These are phyloP conservation scores for Macropis europaea DNA, from an alignment of 2,888 invertebrate genomes.

Conservation along the genomic window DNA sequence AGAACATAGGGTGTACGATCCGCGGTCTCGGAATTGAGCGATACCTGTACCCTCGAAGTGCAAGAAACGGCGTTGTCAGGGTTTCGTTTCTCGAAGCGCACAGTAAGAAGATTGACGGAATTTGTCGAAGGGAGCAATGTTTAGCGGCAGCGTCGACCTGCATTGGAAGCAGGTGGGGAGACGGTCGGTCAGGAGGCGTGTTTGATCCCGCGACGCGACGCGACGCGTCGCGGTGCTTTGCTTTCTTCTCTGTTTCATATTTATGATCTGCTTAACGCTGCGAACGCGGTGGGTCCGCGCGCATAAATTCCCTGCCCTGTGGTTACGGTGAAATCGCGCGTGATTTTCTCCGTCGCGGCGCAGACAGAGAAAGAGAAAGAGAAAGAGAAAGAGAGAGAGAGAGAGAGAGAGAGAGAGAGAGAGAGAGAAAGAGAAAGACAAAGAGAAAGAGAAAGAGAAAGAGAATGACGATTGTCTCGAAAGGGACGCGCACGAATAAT, in stretches of 20 bases:
- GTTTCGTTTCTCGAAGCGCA: too few species aligned
- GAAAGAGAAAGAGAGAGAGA: neutral
- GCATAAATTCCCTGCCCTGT: constrained; percentile 60
- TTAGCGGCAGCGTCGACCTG: too few species aligned
- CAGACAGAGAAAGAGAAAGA: neutral
- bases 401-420: too few species aligned
- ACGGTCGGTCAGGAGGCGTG: too few species aligned
- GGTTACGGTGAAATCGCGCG: constrained; percentile 58
- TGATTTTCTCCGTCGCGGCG: constrained; percentile 32
- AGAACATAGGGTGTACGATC: too few species aligned
- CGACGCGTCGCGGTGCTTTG: constrained; percentile 11
- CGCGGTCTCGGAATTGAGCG: too few species aligned
- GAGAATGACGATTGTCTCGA: constrained; percentile 27
- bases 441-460: neutral
- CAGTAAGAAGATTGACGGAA: too few species aligned
- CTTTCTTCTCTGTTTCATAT: constrained; percentile 48
- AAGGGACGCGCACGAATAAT: constrained; percentile 27
- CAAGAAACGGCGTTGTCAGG: too few species aligned
- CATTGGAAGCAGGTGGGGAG: too few species aligned
- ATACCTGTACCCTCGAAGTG: too few species aligned
- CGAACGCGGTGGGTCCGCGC: constrained; percentile 19
- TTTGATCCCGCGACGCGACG: too few species aligned
- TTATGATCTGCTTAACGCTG: constrained; percentile 44
- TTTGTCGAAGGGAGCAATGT: too few species aligned
- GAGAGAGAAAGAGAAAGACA: constrained; percentile 17